Conservation (phyloP, 2,888 invertebrate species). For the Callinectes sapidus region DNA sequence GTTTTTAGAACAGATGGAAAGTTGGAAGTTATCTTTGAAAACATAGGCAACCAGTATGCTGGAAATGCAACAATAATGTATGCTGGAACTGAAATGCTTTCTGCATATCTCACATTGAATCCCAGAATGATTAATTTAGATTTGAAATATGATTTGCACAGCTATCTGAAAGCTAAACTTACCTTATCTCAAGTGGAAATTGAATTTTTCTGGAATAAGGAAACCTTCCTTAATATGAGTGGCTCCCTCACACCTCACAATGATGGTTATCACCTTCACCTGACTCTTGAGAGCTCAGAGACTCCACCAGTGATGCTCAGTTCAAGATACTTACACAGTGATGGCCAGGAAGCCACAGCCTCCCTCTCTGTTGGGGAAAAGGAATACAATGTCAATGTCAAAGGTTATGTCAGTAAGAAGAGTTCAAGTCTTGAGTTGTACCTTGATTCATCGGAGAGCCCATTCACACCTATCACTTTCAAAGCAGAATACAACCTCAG, state of each 20-base stretch:
- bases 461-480: conserved; percentile 44
- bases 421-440: conserved; percentile 34
- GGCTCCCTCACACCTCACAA: neutral
- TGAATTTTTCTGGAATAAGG: conserved; percentile 36
- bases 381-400: conserved; percentile 43
- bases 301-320: conserved; percentile 25
- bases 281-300: conserved; percentile 36
- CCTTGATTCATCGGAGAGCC: conserved; percentile 50
- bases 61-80: neutral
- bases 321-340: neutral
- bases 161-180: conserved; percentile 7
- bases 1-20: conserved; percentile 24
- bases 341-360: conserved; percentile 36
- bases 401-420: neutral
- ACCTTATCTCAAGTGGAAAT: conserved; percentile 27
- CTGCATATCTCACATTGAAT: neutral
- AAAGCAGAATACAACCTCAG: conserved; percentile 51
- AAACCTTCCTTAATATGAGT: conserved; percentile 43
- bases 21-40: neutral
- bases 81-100: neutral
- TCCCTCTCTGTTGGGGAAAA: conserved; percentile 28
- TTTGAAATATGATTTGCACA: conserved; percentile 34
- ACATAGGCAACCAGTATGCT: neutral
- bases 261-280: conserved; percentile 31
- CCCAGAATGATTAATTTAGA: conserved; percentile 8